Evolutionary conservation across 2,888 invertebrate species (phyloP), one percentile per base, ranked within the genome.

Genomic region (Acronicta alni): DNA sequence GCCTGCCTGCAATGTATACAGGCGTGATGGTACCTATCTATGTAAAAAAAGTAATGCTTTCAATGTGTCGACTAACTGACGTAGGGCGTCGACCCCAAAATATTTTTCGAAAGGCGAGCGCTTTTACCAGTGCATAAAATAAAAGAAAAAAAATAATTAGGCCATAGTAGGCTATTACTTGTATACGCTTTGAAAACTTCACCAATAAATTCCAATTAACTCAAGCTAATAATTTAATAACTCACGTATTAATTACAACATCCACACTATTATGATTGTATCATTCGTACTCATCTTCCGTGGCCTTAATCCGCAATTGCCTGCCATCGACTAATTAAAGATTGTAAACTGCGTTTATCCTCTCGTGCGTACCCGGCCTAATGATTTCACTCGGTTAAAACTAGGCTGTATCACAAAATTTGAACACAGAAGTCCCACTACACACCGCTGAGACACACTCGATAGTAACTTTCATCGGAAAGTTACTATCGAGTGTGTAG

Each of bases 351-450:
- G 44, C 64, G 52, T 55, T 61, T 65, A 48, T 60, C 61, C 47
- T 54, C 46, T 49, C 78, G 84, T 84, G 84, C 72, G 81, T 79
- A 83, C 68, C 46, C 42, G 66, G 67, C 65, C 69, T 72, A 63
- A 79, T 75, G 79, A 80, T 85, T 86, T 84, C 82, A 77, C 83
- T 77, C 38, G 77, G 81, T 79, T 82, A 81, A 84, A 83, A 79
- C 79, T 76, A 30, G 65, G 62, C 65, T 66, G 39, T 53, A 62
- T 44, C 15, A 16, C 10, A 18, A 39, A 39, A 20, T 10, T n/a
- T 1, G 3, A 37, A 23, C 3, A 39, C 17, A 53, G 41, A 51
- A 51, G 23, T 26, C 5, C 12, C n/a, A 37, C 6, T 2, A 3
- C 35, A n/a, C 30, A 30, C 30, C 26, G 9, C 30, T 35, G 35